Conservation (phyloP, 2,888 invertebrate species). For the Cephus runcator region DNA sequence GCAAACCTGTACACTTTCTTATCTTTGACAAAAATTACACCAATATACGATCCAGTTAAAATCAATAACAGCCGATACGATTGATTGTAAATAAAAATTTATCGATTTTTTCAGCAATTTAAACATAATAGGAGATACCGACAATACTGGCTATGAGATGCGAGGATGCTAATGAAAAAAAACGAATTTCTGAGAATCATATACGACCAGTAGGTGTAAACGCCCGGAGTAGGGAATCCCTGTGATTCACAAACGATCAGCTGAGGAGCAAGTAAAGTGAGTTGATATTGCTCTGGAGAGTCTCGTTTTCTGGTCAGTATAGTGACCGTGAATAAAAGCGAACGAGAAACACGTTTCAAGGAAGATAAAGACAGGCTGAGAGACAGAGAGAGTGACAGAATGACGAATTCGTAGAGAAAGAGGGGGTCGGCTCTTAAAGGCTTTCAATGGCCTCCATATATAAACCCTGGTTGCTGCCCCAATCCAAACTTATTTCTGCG, state of each 20-base stretch:
- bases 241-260: neutral
- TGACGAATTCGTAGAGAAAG: neutral
- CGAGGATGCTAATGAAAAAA: neutral
- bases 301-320: neutral
- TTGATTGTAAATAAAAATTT: neutral
- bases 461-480: constrained; percentile 11
- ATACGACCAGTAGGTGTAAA: neutral
- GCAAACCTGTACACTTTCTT: too few species aligned
- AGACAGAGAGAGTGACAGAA: neutral
- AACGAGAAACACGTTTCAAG: neutral
- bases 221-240: neutral
- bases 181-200: neutral
- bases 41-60: neutral
- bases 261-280: neutral
- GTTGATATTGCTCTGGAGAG: neutral
- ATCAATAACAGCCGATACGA: neutral
- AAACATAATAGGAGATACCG: neutral
- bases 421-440: constrained; percentile 8
- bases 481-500: constrained; percentile 17
- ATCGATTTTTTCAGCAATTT: neutral
- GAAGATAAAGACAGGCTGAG: neutral
- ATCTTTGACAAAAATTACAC: neutral
- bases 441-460: constrained; percentile 13
- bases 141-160: neutral
- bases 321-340: constrained; percentile 1